Base-by-base conservation (phyloP, 2,888 invertebrate genomes). In the Rhagonycha fulva region DNA sequence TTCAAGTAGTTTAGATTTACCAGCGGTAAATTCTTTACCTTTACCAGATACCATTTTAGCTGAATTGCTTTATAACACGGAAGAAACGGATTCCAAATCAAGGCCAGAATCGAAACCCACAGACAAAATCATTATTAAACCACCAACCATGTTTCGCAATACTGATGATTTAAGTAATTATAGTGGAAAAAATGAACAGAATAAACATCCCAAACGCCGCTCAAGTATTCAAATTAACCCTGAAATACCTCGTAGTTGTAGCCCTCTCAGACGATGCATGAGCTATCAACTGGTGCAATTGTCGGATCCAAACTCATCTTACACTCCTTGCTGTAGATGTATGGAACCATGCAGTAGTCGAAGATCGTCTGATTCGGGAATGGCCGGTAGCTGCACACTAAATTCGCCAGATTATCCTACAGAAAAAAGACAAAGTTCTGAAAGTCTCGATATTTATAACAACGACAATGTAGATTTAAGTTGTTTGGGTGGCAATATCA, bases 311-410 rank as follows among this genome's bases (percentile, higher is more conserved):
- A 77, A 72, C 71, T 71, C 71, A 14, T 63, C 76, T 12, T 73
- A 79, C 47, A 73, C 78, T 26, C 82, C 82, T 5, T 81, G 81
- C 74, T 86, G 86, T 79, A 78, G 84, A 24, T 86, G 86, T 73
- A 79, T 80, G 70, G 85, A 85, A 62, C 81, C 82, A 69, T 92
- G 92, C 79, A 72, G 91, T 61, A 94, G 94, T 86, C 93, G 93
- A 0, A 89, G 94, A 78, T 94, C 94, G 9, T 95, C 96, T 14
- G 94, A 95, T 86, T 96, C 95, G 0, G 96, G 96, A 24, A 94
- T 96, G 88, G 96, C 95, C 0, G 96, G 95, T 26, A 95, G 95
- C 87, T 94, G 93, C 84, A 92, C 93, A 74, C 89, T 94, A 77
- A 91, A 94, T 5, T 93, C 94, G 0, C 94, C 94, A 0, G 94